Conservation (phyloP, 2,797 vertebrate species). For the Scarus forsteni region DNA sequence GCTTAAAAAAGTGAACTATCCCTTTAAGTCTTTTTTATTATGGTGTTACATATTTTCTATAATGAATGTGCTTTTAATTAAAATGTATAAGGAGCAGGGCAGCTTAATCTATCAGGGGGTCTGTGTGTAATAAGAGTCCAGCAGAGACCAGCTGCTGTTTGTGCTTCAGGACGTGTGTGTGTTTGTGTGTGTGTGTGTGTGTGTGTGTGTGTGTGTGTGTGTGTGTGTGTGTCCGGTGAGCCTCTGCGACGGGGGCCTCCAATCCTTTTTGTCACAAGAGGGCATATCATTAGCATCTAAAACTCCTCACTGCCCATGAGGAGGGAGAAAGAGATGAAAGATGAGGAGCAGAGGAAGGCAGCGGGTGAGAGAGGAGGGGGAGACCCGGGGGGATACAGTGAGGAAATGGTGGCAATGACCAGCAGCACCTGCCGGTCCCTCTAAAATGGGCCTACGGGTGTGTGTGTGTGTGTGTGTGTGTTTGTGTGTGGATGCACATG, state of each 20-base stretch:
- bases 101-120: conserved; percentile 50
- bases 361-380: conserved; percentile 13
- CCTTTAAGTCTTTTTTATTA: too few species aligned
- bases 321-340: conserved; percentile 52
- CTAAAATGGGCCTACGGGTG: conserved; percentile 30
- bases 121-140: conserved; percentile 68
- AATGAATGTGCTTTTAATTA: conserved; percentile 20
- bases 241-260: conserved; percentile 59
- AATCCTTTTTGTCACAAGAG: conserved; percentile 77
- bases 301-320: conserved; percentile 73
- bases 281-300: conserved; percentile 84
- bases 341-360: conserved; percentile 38
- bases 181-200: conserved; percentile 52
- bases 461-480: conserved; percentile 33
- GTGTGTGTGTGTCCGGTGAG: conserved; percentile 53
- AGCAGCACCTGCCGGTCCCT: conserved; percentile 61
- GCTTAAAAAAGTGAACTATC: neutral
- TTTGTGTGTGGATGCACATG: conserved; percentile 23
- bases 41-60: neutral
- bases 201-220: conserved; percentile 56
- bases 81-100: conserved; percentile 32
- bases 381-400: conserved; percentile 45
- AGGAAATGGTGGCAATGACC: conserved; percentile 56
- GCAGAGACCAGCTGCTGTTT: conserved; percentile 76
- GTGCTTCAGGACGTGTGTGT: conserved; percentile 37